A percentile compares a stretch with the other conserved stretches of the same genome.
phyloP scores from a whole-genome alignment of 2,888 invertebrate species.

The Suillia variegata region DNA sequence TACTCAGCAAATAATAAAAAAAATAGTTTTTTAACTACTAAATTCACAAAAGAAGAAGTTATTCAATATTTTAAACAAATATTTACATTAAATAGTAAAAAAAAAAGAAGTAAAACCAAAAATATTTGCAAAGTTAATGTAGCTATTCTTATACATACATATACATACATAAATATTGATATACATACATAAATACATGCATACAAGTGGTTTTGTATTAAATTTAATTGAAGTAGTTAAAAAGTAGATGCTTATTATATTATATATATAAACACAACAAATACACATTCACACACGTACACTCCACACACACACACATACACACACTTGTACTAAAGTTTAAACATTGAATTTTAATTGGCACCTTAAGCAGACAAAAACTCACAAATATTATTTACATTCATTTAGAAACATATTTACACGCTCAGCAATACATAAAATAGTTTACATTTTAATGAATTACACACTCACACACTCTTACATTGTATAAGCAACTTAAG shows the following conservation, averaged over 20 bases:
- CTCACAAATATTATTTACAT: no score
- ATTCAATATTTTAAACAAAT: background rate
- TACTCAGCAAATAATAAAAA: no score
- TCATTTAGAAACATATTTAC: no score
- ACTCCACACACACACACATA: constrained; percentile 9
- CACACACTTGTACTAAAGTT: constrained; percentile 16
- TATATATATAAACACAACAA: background rate
- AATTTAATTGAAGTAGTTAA: background rate
- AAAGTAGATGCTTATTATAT: constrained; percentile 1
- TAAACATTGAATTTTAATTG: constrained; percentile 3
- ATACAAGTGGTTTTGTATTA: no score
- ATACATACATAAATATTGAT: background rate
- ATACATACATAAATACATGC: background rate
- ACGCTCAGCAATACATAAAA: no score
- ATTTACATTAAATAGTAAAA: background rate
- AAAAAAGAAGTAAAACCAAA: background rate
- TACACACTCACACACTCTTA: constrained; percentile 15
- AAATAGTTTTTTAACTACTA: background rate
- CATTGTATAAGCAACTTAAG: constrained; percentile 44
- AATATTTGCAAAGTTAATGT: background rate
- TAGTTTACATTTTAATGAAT: no score
- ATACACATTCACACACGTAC: background rate
- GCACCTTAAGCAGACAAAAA: no score
- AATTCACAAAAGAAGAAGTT: background rate
- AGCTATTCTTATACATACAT: background rate